These are phyloP conservation scores for Brachionus koreanus DNA, from an alignment of 1,140 invertebrate genomes.

Conservation along the genomic window DNA sequence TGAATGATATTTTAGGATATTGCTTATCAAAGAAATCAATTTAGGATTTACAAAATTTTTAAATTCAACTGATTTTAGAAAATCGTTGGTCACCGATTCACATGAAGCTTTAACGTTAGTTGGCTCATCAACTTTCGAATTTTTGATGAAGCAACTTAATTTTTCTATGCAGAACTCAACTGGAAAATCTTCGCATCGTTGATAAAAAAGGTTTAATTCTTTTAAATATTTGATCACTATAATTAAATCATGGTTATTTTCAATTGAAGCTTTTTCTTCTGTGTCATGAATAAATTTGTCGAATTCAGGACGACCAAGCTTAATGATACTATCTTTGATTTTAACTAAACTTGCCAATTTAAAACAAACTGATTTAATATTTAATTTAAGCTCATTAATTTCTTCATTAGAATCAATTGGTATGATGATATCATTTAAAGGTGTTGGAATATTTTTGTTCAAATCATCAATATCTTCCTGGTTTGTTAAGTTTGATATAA, in stretches of 20 bases:
- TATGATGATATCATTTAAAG: background rate
- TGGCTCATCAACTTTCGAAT: background rate
- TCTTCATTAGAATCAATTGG: background rate
- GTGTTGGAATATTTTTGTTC: background rate
- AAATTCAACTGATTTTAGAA: background rate
- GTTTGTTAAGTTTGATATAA: background rate
- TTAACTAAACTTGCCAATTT: background rate
- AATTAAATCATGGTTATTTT: background rate
- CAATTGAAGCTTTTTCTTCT: background rate
- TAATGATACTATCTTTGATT: too few relatives aligned
- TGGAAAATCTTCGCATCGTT: background rate
- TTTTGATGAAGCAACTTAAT: background rate
- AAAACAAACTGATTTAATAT: background rate
- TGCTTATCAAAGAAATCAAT: background rate
- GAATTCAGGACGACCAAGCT: slow-evolving; percentile 5
- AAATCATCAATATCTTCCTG: background rate
- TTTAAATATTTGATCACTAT: background rate
- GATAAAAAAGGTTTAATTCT: slow-evolving; percentile 6
- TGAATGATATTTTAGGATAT: background rate
- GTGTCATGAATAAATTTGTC: background rate
- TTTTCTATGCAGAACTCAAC: background rate
- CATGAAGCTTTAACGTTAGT: background rate
- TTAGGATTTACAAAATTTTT: background rate
- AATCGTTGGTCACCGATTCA: background rate
- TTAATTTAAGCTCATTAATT: background rate